phyloP scores from a whole-genome alignment of 2,888 invertebrate genomes.

The Magallana nippona region DNA sequence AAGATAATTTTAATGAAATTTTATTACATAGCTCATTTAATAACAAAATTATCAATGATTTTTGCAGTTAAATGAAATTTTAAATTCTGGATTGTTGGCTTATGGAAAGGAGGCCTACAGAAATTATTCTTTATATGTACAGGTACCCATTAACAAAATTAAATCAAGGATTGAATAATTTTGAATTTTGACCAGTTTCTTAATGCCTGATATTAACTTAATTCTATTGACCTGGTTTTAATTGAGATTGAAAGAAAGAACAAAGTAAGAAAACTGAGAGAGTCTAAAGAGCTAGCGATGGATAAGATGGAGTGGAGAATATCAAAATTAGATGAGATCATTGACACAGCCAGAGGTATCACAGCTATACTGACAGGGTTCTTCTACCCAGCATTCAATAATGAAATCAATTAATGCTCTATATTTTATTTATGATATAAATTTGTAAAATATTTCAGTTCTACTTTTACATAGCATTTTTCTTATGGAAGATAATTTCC shows the following conservation, averaged over 20 bases:
- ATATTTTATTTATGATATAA: too few species aligned
- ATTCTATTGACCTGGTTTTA: conserved; percentile 16
- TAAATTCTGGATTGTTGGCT: conserved; percentile 52
- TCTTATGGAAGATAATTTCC: too few species aligned
- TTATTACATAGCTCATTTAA: background rate
- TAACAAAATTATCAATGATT: background rate
- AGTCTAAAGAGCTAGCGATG: conserved; percentile 50
- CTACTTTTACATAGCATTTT: too few species aligned
- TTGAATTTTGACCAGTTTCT: too few species aligned
- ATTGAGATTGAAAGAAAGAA: conserved; percentile 61
- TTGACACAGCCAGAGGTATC: conserved; percentile 63
- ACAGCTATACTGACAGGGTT: too few species aligned
- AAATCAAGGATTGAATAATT: too few species aligned
- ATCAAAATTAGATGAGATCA: conserved; percentile 60
- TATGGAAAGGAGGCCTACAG: conserved; percentile 64
- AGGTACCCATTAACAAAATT: conserved; percentile 47
- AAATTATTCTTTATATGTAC: conserved; percentile 61
- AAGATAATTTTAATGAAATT: too few species aligned
- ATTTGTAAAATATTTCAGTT: too few species aligned
- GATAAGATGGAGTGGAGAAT: conserved; percentile 63
- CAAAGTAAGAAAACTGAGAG: conserved; percentile 49
- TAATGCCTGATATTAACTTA: too few species aligned
- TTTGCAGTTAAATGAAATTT: conserved; percentile 38
- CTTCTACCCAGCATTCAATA: too few species aligned
- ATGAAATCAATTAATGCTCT: too few species aligned